Percentiles rank a stretch among this genome's conserved stretches.
phyloP scores from a whole-genome alignment of 2,888 invertebrate species.

The Latrodectus hesperus region DNA sequence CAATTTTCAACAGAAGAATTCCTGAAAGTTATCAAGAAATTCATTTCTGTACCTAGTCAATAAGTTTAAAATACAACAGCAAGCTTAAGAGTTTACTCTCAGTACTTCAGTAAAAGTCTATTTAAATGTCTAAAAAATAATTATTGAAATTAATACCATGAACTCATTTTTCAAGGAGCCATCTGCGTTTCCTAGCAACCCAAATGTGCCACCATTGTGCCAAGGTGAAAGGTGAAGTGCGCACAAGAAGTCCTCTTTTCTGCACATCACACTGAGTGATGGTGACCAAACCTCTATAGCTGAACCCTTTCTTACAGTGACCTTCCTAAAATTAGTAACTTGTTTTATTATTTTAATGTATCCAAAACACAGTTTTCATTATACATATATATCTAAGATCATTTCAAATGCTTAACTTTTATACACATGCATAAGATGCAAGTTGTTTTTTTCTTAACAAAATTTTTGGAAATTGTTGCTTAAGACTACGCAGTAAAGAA shows the following conservation, averaged over 20 bases:
- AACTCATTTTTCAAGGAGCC: constrained; percentile 35
- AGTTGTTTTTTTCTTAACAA: too few relatives aligned
- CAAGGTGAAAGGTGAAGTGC: constrained; percentile 26
- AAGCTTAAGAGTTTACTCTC: not conserved
- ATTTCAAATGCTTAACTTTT: too few relatives aligned
- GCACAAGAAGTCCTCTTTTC: constrained; percentile 37
- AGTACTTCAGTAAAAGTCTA: too few relatives aligned
- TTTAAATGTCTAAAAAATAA: not conserved
- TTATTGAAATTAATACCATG: constrained; percentile 24
- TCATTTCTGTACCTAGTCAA: not conserved
- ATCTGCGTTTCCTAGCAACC: constrained; percentile 66
- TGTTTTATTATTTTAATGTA: not conserved
- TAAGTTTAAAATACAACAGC: not conserved
- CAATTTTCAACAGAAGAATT: not conserved
- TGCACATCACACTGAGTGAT: constrained; percentile 39
- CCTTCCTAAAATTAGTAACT: constrained; percentile 29
- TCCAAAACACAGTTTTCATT: too few relatives aligned
- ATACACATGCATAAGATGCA: too few relatives aligned
- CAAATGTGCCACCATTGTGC: constrained; percentile 49
- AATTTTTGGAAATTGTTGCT: too few relatives aligned
- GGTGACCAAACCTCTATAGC: constrained; percentile 51
- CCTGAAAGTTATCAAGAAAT: not conserved
- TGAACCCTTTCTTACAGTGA: constrained; percentile 14
- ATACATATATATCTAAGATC: too few relatives aligned
- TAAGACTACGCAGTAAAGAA: too few relatives aligned